Evolutionary conservation across 1,140 invertebrate genomes (phyloP).

Genomic region (Drosophila ogumai): DNA sequence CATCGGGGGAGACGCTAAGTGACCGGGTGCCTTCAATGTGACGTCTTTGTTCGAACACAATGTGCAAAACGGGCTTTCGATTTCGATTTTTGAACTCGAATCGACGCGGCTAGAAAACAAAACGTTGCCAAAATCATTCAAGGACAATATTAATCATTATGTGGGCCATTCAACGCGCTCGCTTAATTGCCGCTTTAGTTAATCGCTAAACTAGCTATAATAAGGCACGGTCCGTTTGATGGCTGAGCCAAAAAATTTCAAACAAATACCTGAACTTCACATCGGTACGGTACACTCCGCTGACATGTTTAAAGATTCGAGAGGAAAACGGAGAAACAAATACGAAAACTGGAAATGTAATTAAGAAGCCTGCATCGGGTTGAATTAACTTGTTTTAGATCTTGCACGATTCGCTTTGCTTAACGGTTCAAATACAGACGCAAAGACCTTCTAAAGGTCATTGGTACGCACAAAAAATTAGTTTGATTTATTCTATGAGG

Average conservation of each 20-base stretch:
- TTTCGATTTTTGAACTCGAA: constrained; percentile 21
- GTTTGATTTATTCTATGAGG: neutral
- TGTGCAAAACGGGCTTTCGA: constrained; percentile 9
- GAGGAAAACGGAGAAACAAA: constrained; percentile 34
- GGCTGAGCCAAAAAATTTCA: constrained; percentile 23
- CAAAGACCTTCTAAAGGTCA: constrained; percentile 47
- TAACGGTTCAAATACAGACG: constrained; percentile 33
- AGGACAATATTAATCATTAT: constrained; percentile 37
- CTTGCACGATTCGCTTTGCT: constrained; percentile 15
- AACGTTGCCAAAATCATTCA: constrained; percentile 37
- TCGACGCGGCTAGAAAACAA: constrained; percentile 6
- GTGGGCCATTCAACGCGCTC: constrained; percentile 26
- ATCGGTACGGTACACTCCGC: constrained; percentile 3
- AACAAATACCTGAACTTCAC: constrained; percentile 29
- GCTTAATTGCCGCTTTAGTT: constrained; percentile 34
- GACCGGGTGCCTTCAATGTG: constrained; percentile 15
- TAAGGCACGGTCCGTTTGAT: constrained; percentile 34
- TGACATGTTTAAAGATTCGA: constrained; percentile 28
- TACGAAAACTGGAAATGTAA: constrained; percentile 46
- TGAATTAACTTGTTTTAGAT: constrained; percentile 48
- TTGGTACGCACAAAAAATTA: constrained; percentile 27
- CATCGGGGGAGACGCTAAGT: constrained; percentile 34
- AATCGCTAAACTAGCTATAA: constrained; percentile 28
- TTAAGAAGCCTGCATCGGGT: constrained; percentile 45
- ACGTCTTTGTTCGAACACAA: constrained; percentile 32